Conservation (phyloP, 1,140 invertebrate genomes). For the Belonocnema kinseyi region DNA sequence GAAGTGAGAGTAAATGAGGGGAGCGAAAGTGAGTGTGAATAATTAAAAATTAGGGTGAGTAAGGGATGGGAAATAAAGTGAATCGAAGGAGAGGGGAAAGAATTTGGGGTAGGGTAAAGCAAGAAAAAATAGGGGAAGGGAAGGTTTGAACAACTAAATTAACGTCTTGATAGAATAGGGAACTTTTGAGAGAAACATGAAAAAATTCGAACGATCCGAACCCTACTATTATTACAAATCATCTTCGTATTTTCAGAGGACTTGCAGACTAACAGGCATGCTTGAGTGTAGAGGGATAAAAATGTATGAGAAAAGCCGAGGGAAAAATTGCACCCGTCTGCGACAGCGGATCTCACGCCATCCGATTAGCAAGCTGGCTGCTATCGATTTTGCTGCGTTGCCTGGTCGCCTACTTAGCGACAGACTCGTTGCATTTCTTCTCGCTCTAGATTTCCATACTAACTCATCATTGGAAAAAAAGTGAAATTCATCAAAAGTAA, state of each 20-base stretch:
- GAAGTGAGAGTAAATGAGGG: no score
- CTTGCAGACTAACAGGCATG: not conserved
- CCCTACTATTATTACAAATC: no score
- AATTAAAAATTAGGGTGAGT: no score
- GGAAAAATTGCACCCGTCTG: slow-evolving; percentile 7
- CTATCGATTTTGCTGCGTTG: slow-evolving; percentile 74
- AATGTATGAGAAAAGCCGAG: not conserved
- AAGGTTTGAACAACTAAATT: no score
- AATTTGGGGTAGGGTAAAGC: no score
- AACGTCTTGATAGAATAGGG: no score
- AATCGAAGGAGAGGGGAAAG: no score
- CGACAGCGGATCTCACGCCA: slow-evolving; percentile 64
- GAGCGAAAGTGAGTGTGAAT: no score
- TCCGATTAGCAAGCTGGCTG: slow-evolving; percentile 72
- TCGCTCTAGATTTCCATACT: not conserved
- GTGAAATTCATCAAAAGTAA: not conserved
- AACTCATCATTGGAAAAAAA: not conserved
- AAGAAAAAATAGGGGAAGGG: no score
- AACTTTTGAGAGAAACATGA: no score
- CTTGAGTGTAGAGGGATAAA: not conserved
- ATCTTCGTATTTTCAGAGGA: not conserved
- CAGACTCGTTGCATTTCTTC: slow-evolving; percentile 7
- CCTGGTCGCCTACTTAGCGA: slow-evolving; percentile 50
- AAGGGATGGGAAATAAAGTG: no score
- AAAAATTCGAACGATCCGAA: no score